Conservation (phyloP, 2,888 invertebrate genomes). For the Callimorpha dominula region DNA sequence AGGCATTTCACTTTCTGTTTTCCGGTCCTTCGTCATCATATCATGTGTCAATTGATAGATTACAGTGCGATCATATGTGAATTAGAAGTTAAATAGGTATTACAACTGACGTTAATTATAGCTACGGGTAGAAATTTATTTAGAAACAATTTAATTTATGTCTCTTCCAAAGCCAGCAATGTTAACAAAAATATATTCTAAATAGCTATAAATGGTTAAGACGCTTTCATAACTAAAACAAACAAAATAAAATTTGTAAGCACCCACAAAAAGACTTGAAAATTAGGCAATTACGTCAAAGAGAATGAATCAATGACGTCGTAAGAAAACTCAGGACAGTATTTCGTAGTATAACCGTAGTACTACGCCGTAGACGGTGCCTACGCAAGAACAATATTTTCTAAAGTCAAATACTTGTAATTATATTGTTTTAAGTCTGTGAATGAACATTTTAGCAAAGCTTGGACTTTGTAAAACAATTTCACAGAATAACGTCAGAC, state of each 20-base stretch:
- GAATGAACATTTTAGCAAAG: slow-evolving; percentile 41
- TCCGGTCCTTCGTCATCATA: too few species aligned
- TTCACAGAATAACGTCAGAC: neutral
- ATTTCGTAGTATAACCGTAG: neutral
- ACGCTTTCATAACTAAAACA: neutral
- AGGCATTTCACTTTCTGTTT: too few species aligned
- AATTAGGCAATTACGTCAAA: slow-evolving; percentile 1
- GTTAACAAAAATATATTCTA: too few species aligned
- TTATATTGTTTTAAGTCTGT: slow-evolving; percentile 44
- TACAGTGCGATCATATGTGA: too few species aligned
- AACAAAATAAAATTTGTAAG: neutral
- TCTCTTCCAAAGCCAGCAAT: neutral
- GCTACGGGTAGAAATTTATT: too few species aligned
- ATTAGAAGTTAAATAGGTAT: neutral
- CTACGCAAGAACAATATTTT: slow-evolving; percentile 62
- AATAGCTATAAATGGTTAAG: neutral
- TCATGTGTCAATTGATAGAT: too few species aligned
- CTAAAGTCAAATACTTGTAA: slow-evolving; percentile 39
- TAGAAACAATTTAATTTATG: neutral
- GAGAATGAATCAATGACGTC: neutral
- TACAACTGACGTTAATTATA: too few species aligned
- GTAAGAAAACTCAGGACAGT: neutral
- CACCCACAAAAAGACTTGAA: neutral
- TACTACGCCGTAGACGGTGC: slow-evolving; percentile 17
- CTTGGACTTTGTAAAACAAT: slow-evolving; percentile 28